phyloP scores from a whole-genome alignment of 2,797 vertebrate genomes.

The Monodelphis domestica region DNA sequence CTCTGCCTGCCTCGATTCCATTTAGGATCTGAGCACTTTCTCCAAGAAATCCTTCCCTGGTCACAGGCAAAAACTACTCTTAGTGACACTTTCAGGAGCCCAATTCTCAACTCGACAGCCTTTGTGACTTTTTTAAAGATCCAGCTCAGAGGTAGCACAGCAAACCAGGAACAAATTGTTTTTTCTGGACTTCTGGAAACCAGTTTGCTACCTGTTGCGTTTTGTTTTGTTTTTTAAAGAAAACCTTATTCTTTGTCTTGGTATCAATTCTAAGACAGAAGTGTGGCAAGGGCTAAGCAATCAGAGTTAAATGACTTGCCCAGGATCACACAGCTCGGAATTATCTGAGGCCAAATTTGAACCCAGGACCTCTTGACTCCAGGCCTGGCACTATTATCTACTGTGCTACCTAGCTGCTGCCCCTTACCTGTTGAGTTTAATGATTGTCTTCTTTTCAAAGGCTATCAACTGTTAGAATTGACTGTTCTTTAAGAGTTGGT shows the following conservation, averaged over 20 bases:
- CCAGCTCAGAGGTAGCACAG: background rate
- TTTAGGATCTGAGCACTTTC: background rate
- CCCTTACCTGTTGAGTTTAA: slow-evolving; percentile 64
- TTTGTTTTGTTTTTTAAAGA: no score
- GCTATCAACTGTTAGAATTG: slow-evolving; percentile 61
- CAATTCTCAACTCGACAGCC: background rate
- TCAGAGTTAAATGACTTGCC: no score
- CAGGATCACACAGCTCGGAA: no score
- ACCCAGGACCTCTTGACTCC: no score
- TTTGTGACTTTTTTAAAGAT: background rate
- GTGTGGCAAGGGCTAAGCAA: no score
- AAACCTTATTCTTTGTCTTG: no score
- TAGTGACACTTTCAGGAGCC: background rate
- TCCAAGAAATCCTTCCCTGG: background rate
- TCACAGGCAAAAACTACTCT: background rate
- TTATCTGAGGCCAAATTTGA: no score
- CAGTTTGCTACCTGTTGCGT: slow-evolving; percentile 40
- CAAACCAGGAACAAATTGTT: background rate
- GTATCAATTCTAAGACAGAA: no score
- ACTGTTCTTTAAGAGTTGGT: slow-evolving; percentile 57
- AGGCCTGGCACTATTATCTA: no score
- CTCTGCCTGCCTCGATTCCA: background rate
- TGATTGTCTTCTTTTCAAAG: slow-evolving; percentile 45
- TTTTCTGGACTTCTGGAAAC: slow-evolving; percentile 38
- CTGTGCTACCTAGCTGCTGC: no score